Base-by-base conservation (phyloP, 1,140 invertebrate species). In the Drosophila nebulosa region DNA sequence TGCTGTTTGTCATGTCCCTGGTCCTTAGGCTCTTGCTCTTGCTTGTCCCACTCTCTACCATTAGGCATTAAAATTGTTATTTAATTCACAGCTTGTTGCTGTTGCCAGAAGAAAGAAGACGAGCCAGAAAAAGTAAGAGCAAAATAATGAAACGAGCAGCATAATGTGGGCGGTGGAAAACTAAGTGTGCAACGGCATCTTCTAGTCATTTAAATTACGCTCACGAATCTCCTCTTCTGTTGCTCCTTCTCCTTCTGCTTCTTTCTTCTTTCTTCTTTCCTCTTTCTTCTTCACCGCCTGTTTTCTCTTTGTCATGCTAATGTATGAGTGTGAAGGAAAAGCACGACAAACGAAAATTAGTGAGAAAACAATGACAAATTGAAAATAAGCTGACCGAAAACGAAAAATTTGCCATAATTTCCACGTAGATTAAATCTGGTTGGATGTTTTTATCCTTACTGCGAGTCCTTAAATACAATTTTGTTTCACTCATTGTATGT, bases 341-440 rank as follows among this genome's bases (percentile, higher is more conserved):
- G 32, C 46, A 27, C 24, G n/a, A 30, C 60, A 53, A 27, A 59
- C 46, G 27, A 75, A 56, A 36, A 46, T 42, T 16, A 58, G 39
- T 56, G 10, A 18, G 39, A 61, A 73, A 74, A 66, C 70, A 73
- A 79, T 79, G 75, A 79, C 77, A 78, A 78, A 78, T 74, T 78
- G 70, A 70, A 79, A 57, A 52, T 52, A 42, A 77, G 57, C 60
- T 27, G 51, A 32, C 60, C 35, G 64, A 50, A 39, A 51, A 51
- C 22, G 55, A 52, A 56, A 27, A 50, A 22, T 21, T 68, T 52
- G 36, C 58, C 42, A 55, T 73, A 64, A 73, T 69, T 63, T 73
- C 46, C n/a, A 22, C 39, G 64, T 6, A 57, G 64, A 69, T 69
- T 77, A 77, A 73, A 74, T 69, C 42, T 51, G 51, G 26, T 61